Base-by-base conservation (phyloP, 2,113 vertebrate species). In the Rattus rattus region DNA sequence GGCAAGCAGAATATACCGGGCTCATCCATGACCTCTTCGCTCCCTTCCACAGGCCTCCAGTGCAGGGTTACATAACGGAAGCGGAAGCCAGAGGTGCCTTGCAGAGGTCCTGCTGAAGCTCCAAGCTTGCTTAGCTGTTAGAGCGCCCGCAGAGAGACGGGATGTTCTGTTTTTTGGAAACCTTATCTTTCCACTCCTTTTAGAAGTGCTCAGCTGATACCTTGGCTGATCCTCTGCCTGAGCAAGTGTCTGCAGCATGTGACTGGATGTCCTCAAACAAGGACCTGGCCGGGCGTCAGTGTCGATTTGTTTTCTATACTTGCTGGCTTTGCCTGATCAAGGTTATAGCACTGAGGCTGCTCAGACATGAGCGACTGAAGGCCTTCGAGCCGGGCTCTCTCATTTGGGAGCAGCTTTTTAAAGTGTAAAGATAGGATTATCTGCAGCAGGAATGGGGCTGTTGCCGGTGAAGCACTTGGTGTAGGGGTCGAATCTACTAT, bases 1-100 rank as follows among this genome's bases (percentile, higher is more conserved):
- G 87, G 76, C 96, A 93, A 87, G 75, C 96, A 90, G 72, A 69
- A 20, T 11, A 3, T 49, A 61, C 65, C 1, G 20, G 16, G 43
- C 43, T 87, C 49, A 92, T 85, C 56, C 94, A 19, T 49, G 24
- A 88, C 88, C 84, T 97, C 56, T 97, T 95, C 98, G 86, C 97
- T 97, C 97, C 92, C 7, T 98, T 98, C 96, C 88, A 95, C 96
- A 30, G 93, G n/a, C 91, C 88, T 93, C 67, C 89, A 69, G 22
- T 88, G 12, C 79, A 87, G 36, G 73, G 69, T 95, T 90, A 84
- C 84, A 65, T 90, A 89, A 95, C 24, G 5, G 0, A 67, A 88
- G 24, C 54, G 39, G 39, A 47, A 90, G 87, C 59, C 88, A 73
- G 28, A 65, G 28, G 47, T 30, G 86, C 39, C 70, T 8, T 17